A percentile compares a stretch with the other conserved stretches of the same genome.
phyloP scores from a whole-genome alignment of 2,113 vertebrate species.

The Forbesichthys agassizii region DNA sequence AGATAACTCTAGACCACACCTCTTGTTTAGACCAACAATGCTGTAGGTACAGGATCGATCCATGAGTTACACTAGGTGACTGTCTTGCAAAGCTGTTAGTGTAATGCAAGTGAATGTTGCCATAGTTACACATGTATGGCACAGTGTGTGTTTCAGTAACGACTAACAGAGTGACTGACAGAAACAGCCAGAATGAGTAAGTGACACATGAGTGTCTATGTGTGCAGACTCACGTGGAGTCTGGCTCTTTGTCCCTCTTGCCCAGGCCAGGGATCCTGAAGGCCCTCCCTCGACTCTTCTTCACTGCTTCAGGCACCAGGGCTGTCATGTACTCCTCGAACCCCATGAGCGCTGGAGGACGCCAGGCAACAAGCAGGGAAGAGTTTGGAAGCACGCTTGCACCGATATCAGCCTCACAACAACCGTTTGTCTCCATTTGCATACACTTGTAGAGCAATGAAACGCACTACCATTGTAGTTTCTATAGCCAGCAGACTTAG shows the following conservation, averaged over 20 bases:
- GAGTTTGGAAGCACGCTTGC: not conserved
- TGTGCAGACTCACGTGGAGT: slow-evolving; percentile 75
- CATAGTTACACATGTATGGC: too few species aligned
- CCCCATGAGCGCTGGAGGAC: slow-evolving; percentile 78
- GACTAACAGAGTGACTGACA: not conserved
- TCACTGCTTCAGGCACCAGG: slow-evolving; percentile 76
- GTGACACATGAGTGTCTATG: not conserved
- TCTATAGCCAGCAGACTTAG: not conserved
- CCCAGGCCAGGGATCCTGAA: slow-evolving; percentile 90
- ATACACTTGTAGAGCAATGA: too few species aligned
- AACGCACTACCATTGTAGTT: too few species aligned
- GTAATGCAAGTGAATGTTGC: too few species aligned
- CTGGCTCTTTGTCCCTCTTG: slow-evolving; percentile 85
- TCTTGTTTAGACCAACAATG: too few species aligned
- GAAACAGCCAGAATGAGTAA: not conserved
- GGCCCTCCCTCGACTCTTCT: slow-evolving; percentile 85
- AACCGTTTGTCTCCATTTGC: too few species aligned
- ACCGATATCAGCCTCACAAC: too few species aligned
- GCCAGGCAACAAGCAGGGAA: not conserved
- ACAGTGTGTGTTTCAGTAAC: not conserved
- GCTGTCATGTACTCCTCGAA: slow-evolving; percentile 84
- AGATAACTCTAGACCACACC: too few species aligned
- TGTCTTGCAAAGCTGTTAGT: too few species aligned
- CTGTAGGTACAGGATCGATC: too few species aligned
- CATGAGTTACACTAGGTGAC: too few species aligned